Evolutionary conservation across 2,113 vertebrate species (phyloP).

Genomic region (Nesogale talazaci): DNA sequence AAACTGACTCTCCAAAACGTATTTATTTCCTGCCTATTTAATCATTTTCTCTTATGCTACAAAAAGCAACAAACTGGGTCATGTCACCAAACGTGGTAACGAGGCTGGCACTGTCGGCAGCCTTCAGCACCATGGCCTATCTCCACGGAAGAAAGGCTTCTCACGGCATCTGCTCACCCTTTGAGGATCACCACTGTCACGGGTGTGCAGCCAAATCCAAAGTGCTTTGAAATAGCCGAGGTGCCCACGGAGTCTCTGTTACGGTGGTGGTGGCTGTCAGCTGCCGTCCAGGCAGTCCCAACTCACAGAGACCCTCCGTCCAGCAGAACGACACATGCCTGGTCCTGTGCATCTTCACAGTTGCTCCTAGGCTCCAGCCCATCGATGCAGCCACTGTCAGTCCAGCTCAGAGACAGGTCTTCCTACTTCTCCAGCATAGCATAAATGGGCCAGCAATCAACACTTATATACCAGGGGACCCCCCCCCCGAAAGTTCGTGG

Average conservation of each 20-base stretch:
- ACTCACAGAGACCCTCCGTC: too few species aligned
- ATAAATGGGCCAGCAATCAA: neutral
- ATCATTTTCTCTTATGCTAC: conserved; percentile 74
- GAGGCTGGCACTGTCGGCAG: conserved; percentile 72
- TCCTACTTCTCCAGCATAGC: neutral
- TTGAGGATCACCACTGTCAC: conserved; percentile 22
- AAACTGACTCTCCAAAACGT: conserved; percentile 75
- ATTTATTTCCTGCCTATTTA: conserved; percentile 81
- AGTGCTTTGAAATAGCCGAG: conserved; percentile 29
- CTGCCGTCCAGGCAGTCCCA: too few species aligned
- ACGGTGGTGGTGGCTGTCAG: too few species aligned
- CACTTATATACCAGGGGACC: too few species aligned
- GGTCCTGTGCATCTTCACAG: too few species aligned
- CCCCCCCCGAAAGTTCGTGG: too few species aligned
- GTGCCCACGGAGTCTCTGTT: neutral
- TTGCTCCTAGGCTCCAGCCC: too few species aligned
- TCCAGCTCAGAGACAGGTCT: too few species aligned
- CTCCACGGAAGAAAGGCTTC: conserved; percentile 40
- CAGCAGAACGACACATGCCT: too few species aligned
- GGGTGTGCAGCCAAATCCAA: conserved; percentile 35
- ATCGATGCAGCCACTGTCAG: too few species aligned
- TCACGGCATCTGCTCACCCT: conserved; percentile 23
- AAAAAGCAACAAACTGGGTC: conserved; percentile 60
- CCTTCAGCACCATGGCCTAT: conserved; percentile 17
- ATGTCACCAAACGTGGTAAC: conserved; percentile 65